Base-by-base conservation (phyloP, 2,888 invertebrate species). In the Drosophila leonis region DNA sequence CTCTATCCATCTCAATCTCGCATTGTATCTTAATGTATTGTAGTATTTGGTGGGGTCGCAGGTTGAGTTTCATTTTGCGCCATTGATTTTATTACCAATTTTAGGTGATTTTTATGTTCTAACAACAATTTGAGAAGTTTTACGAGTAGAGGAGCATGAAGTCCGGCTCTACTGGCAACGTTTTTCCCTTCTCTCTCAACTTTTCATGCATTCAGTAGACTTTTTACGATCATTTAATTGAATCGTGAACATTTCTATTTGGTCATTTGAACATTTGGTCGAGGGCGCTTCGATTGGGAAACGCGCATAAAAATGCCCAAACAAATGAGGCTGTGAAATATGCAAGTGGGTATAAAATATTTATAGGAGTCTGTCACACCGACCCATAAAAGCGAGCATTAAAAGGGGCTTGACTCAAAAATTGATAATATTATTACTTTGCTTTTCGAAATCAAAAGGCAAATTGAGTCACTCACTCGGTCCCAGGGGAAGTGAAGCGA, bases 51-150 rank as follows among this genome's bases (percentile, higher is more conserved):
- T 27, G 35, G 65, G 62, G 64, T 46, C 62, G 33, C 61, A 57
- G 20, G 67, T 63, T 63, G 42, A 55, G 56, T 81, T 77, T 70
- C 62, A 73, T 72, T 79, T 79, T 71, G 65, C 61, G 65, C 55
- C 67, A 57, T 77, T 82, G 84, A 81, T 74, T 87, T 85, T 86
- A 85, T 84, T 78, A 73, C 72, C 78, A 31, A 70, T 70, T 89
- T 90, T 83, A 87, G 83, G 84, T 90, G 90, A 80, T 89, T 90
- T 90, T 90, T 90, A 90, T 88, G 89, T 78, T 79, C 81, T 82
- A 85, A 80, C 87, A 83, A 72, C 83, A 88, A 82, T 88, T 88
- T 74, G 78, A 63, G 60, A 62, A 69, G 60, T 77, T 88, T 89
- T 71, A 89, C 77, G 89, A 82, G 73, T 65, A 10, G 51, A 48